Conservation (phyloP, 2,113 vertebrate genomes). For the Typhlomys cinereus region DNA sequence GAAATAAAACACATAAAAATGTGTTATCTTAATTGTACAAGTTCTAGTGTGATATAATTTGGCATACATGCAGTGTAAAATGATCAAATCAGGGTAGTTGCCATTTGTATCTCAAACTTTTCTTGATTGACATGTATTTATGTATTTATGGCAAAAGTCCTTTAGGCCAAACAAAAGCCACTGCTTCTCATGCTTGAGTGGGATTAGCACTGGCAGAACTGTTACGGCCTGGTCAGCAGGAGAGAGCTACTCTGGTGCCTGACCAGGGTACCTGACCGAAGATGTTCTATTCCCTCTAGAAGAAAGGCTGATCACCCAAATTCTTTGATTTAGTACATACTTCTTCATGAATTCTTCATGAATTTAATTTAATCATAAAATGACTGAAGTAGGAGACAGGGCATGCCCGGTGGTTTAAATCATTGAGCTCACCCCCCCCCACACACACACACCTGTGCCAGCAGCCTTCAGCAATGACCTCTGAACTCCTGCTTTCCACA, state of each 20-base stretch:
- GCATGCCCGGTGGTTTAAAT: conserved; percentile 41
- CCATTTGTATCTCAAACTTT: background rate
- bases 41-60: background rate
- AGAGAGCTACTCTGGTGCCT: accelerated
- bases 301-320: background rate
- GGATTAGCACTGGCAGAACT: background rate
- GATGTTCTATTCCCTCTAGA: background rate
- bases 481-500: conserved; percentile 14
- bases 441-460: no score
- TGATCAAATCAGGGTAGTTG: background rate
- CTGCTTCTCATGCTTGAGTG: background rate
- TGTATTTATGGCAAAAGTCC: background rate
- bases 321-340: background rate
- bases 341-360: background rate
- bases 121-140: background rate
- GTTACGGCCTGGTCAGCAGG: background rate
- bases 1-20: no score
- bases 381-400: conserved; percentile 29
- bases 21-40: background rate
- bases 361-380: conserved; percentile 63
- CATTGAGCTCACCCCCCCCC: background rate
- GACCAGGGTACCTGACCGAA: background rate
- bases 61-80: background rate
- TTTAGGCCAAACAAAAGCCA: background rate
- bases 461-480: background rate